A percentile compares a stretch with the other conserved stretches of the same genome.
These are phyloP conservation scores for Chlorospingus semifuscus DNA, from an alignment of 2,797 vertebrate genomes.

Conservation along the genomic window DNA sequence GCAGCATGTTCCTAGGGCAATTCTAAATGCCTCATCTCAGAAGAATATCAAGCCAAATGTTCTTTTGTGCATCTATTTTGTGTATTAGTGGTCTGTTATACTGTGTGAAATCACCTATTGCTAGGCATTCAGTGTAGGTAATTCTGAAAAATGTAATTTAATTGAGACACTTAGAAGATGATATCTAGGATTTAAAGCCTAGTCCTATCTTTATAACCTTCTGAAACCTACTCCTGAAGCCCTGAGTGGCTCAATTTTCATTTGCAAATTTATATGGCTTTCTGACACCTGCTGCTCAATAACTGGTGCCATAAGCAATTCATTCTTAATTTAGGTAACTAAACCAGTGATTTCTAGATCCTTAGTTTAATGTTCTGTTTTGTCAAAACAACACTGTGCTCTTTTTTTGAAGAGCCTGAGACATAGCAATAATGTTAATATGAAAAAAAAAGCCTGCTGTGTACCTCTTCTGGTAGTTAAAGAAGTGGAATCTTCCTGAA, in stretches of 20 bases:
- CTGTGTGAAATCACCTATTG: background rate
- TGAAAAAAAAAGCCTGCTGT: background rate
- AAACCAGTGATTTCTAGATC: background rate
- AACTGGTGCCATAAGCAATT: background rate
- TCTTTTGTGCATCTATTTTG: conserved; percentile 20
- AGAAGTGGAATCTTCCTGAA: background rate
- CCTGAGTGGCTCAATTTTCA: background rate
- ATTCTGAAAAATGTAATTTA: conserved; percentile 53
- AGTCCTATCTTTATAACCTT: conserved; percentile 15
- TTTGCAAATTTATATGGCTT: conserved; percentile 30
- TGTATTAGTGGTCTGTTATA: background rate
- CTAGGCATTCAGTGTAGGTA: background rate
- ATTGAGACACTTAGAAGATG: conserved; percentile 44
- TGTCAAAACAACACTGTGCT: background rate
- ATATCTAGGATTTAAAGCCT: conserved; percentile 45
- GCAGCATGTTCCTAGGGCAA: background rate
- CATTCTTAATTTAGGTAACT: background rate
- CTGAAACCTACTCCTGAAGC: conserved; percentile 26
- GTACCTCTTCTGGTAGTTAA: background rate
- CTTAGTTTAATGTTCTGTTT: background rate
- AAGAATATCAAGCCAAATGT: conserved; percentile 15
- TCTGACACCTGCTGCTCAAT: conserved; percentile 20
- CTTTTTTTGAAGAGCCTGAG: background rate
- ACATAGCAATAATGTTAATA: background rate
- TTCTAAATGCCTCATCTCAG: background rate